phyloP scores from a whole-genome alignment of 2,113 vertebrate species.

The Bettongia penicillata region DNA sequence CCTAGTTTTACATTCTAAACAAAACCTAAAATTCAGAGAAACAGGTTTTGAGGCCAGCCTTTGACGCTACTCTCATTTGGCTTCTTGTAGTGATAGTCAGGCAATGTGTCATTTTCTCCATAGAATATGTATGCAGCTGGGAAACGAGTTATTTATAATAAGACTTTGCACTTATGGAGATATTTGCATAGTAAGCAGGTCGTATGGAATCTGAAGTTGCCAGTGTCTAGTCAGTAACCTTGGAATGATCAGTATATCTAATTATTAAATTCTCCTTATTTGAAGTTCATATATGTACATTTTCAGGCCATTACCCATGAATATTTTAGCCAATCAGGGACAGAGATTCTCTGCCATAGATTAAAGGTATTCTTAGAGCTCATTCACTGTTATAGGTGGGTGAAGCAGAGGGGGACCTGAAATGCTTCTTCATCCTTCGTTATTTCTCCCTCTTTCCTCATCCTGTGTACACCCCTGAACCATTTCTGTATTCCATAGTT shows the following conservation, averaged over 20 bases:
- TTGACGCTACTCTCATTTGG: constrained; percentile 46
- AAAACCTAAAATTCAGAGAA: constrained; percentile 34
- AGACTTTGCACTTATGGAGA: constrained; percentile 51
- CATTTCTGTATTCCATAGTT: not conserved
- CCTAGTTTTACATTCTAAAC: constrained; percentile 5
- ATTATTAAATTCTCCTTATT: constrained; percentile 47
- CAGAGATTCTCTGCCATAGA: constrained; percentile 31
- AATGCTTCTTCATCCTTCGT: not conserved
- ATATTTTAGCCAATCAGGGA: constrained; percentile 44
- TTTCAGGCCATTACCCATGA: constrained; percentile 9
- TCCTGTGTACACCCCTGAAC: not conserved
- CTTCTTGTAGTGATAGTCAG: constrained; percentile 77
- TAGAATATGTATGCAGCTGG: constrained; percentile 68
- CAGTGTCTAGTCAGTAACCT: constrained; percentile 31
- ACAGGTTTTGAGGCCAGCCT: not conserved
- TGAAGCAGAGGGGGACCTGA: not conserved
- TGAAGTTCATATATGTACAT: constrained; percentile 10
- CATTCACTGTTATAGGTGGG: not conserved
- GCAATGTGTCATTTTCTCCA: constrained; percentile 82
- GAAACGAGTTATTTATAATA: constrained; percentile 80
- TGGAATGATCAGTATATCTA: constrained; percentile 21
- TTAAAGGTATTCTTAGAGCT: constrained; percentile 57
- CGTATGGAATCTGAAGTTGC: constrained; percentile 59
- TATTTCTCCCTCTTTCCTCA: not conserved
- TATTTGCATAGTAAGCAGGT: constrained; percentile 82